Percentiles rank a stretch among this genome's conserved stretches.
These are phyloP conservation scores for Drosophila pectinifera DNA, from an alignment of 1,140 invertebrate species.

Conservation along the genomic window DNA sequence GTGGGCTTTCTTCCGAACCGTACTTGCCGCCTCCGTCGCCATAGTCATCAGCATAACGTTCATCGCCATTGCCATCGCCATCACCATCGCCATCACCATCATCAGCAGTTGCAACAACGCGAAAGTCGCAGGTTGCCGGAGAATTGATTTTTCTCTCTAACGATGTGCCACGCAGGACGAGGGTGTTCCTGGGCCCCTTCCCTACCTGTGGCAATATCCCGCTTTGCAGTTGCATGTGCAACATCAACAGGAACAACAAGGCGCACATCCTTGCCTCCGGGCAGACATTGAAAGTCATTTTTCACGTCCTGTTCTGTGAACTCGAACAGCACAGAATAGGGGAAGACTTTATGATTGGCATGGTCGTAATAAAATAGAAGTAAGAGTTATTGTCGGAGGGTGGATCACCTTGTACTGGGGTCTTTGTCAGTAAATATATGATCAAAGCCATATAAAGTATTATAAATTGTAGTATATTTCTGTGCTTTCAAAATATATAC, in stretches of 20 bases:
- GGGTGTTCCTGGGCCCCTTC: not conserved
- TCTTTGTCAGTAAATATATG: not conserved
- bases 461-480: too few species aligned
- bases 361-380: constrained; percentile 8
- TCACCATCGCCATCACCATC: constrained; percentile 21
- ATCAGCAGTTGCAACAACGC: constrained; percentile 32
- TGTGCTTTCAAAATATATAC: too few species aligned
- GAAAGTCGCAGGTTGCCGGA: constrained; percentile 26
- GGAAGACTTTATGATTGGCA: constrained; percentile 22
- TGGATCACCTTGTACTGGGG: not conserved
- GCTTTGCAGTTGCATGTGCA: constrained; percentile 51
- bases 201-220: constrained; percentile 42
- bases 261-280: constrained; percentile 48
- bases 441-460: not conserved
- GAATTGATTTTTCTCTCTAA: constrained; percentile 63
- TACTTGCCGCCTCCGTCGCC: constrained; percentile 3
- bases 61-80: constrained; percentile 28
- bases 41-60: constrained; percentile 38
- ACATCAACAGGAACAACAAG: constrained; percentile 47
- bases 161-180: constrained; percentile 21
- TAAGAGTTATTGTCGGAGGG: not conserved
- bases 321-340: constrained; percentile 13
- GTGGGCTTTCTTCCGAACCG: not conserved
- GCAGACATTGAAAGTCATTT: constrained; percentile 48
- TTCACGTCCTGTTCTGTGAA: constrained; percentile 32